Evolutionary conservation across 2,113 vertebrate species (phyloP).

Genomic region (Periophthalmodon schlosseri): DNA sequence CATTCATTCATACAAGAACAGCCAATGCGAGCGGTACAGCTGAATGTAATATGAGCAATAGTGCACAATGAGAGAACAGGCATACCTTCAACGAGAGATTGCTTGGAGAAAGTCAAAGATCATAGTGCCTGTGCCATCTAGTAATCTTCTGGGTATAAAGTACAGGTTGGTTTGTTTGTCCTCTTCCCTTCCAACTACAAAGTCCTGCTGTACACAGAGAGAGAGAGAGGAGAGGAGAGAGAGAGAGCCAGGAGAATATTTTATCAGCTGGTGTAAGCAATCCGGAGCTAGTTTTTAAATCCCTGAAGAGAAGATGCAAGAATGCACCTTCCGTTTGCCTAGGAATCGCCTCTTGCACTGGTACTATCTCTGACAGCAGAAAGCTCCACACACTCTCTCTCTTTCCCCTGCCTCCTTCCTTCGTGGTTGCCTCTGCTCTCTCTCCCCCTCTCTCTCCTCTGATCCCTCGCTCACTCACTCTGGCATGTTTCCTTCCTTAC

Average conservation of each 20-base stretch:
- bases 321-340: constrained; percentile 44
- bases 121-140: constrained; percentile 70
- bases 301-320: constrained; percentile 40
- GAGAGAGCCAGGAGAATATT: constrained; percentile 42
- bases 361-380: constrained; percentile 36
- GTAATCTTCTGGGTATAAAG: constrained; percentile 51
- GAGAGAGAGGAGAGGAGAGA: constrained; percentile 17
- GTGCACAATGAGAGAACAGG: constrained; percentile 5
- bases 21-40: constrained; percentile 43
- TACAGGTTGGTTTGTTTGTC: constrained; percentile 44
- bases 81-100: constrained; percentile 49
- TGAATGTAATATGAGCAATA: constrained; percentile 34
- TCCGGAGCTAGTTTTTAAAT: constrained; percentile 45
- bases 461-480: constrained; percentile 47
- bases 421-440: constrained; percentile 29
- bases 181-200: constrained; percentile 48
- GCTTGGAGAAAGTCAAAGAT: constrained; percentile 64
- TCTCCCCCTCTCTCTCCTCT: constrained; percentile 47
- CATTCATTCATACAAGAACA: constrained; percentile 43
- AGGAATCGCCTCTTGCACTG: constrained; percentile 49
- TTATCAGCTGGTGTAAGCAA: constrained; percentile 35
- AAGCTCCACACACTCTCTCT: constrained; percentile 2
- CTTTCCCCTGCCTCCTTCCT: constrained; percentile 22
- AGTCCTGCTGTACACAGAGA: constrained; percentile 36
- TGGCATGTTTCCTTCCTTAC: constrained; percentile 42